Base-by-base conservation (phyloP, 2,797 vertebrate species). In the Megalops cyprinoides region DNA sequence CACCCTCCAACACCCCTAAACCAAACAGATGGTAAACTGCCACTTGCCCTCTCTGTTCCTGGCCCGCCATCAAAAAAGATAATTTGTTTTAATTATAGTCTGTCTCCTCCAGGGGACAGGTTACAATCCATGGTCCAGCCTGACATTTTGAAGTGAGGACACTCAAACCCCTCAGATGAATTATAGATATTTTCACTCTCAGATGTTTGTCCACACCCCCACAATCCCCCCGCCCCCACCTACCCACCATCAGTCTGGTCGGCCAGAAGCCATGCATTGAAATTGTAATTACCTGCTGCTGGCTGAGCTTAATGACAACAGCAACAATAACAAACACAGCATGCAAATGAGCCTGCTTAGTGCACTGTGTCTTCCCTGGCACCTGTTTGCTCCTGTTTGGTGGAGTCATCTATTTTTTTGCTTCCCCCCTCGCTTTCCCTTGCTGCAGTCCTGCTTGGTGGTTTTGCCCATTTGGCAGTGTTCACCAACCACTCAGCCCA, bases 391-490 rank as follows among this genome's bases (percentile, higher is more conserved):
- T 85, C 86, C 85, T 78, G 74, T 82, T 86, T 74, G 82, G 80
- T 87, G 86, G 83, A 65, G 23, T 23, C 15, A 34, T 74, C 28
- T 78, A 71, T 76, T 62, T 28, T 1, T n/a, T n/a, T n/a, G n/a
- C n/a, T n/a, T n/a, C n/a, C n/a, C n/a, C n/a, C n/a, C n/a, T n/a
- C n/a, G n/a, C 34, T 42, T 31, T 48, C 53, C 34, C 28, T 34
- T 18, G 4, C 51, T 55, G 78, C 10, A 37, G 65, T 65, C 56
- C 75, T 82, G 48, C 31, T 71, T 79, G 60, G 25, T 79, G 34
- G 88, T 89, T 89, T 88, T 85, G 82, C 79, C 85, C 85, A 86
- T 92, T 90, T 90, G 89, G 86, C 82, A 10, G 3, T 0, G 39
- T 34, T 82, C 90, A 15, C 90, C 90, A 91, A 90, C 89, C 79